A percentile compares a stretch with the other conserved stretches of the same genome.
These are phyloP conservation scores for Craseonycteris thonglongyai DNA, from an alignment of 2,113 vertebrate genomes.

Conservation along the genomic window DNA sequence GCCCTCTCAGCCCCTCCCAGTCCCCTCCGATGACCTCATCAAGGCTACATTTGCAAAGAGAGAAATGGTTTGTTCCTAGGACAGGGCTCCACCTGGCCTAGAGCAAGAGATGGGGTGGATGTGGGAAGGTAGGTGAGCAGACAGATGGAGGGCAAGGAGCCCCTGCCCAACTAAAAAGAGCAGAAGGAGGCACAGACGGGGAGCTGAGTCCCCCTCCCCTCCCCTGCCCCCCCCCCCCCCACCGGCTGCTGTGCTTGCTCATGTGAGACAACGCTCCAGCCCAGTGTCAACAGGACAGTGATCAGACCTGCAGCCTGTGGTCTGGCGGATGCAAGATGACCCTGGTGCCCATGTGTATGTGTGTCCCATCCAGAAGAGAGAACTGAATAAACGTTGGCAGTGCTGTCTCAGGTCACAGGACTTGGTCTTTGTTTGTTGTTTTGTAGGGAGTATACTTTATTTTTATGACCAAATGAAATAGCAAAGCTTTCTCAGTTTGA, in stretches of 20 bases:
- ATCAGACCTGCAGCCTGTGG: rapidly evolving
- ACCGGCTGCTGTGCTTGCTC: rapidly evolving
- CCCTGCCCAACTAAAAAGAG: background rate
- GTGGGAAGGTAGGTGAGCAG: background rate
- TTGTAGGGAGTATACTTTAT: background rate
- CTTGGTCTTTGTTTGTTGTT: background rate
- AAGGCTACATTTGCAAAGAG: background rate
- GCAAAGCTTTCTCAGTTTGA: background rate
- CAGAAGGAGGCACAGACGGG: background rate
- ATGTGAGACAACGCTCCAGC: rapidly evolving
- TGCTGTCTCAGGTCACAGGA: background rate
- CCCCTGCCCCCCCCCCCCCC: rapidly evolving
- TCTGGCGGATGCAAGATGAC: rapidly evolving
- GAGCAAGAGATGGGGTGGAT: too few species aligned
- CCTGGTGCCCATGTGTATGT: rapidly evolving
- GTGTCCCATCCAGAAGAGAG: too few species aligned
- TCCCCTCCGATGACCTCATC: rapidly evolving
- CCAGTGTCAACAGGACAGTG: background rate
- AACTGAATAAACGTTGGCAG: background rate
- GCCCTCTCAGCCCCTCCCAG: too few species aligned
- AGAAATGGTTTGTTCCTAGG: background rate
- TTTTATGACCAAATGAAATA: background rate
- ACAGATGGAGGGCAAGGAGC: background rate
- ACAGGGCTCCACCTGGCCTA: background rate
- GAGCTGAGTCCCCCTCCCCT: background rate